Conservation (phyloP, 2,113 vertebrate species). For the Leuciscus idus region DNA sequence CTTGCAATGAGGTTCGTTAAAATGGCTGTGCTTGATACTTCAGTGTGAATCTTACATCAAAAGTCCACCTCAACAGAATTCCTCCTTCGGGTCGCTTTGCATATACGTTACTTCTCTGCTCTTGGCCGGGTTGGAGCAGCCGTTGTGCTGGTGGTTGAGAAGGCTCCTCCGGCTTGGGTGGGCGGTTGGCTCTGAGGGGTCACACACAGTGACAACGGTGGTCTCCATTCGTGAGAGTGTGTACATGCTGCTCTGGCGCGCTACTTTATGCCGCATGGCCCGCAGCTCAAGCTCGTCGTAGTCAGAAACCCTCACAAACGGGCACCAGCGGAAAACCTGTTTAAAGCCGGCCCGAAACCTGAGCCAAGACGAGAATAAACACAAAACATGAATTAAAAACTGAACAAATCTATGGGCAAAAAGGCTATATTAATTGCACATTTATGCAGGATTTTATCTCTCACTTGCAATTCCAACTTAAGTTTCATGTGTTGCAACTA, state of each 20-base stretch:
- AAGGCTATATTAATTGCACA: background rate
- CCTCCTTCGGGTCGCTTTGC: constrained; percentile 73
- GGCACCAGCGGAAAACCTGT: constrained; percentile 92
- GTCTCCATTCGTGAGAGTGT: constrained; percentile 91
- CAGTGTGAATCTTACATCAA: background rate
- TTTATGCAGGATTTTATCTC: background rate
- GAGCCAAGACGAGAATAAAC: background rate
- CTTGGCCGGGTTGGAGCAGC: constrained; percentile 63
- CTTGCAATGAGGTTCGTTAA: background rate
- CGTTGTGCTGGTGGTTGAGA: constrained; percentile 63
- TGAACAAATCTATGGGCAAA: background rate
- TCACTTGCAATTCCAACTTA: background rate
- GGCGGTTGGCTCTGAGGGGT: constrained; percentile 67
- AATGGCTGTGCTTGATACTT: constrained; percentile 7
- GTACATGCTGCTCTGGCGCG: constrained; percentile 90
- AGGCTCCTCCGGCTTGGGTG: constrained; percentile 76
- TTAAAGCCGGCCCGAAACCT: constrained; percentile 98
- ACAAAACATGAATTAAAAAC: background rate
- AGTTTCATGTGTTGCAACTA: background rate
- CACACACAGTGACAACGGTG: constrained; percentile 77
- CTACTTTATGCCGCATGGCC: constrained; percentile 81
- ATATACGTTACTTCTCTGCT: constrained; percentile 74
- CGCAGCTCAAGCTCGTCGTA: constrained; percentile 90
- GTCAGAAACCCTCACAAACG: constrained; percentile 90
- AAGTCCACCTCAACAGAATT: constrained; percentile 77